Percentiles rank a stretch among this genome's conserved stretches.
These are phyloP conservation scores for Paedocypris sp. DNA, from an alignment of 2,113 vertebrate species.

Conservation along the genomic window DNA sequence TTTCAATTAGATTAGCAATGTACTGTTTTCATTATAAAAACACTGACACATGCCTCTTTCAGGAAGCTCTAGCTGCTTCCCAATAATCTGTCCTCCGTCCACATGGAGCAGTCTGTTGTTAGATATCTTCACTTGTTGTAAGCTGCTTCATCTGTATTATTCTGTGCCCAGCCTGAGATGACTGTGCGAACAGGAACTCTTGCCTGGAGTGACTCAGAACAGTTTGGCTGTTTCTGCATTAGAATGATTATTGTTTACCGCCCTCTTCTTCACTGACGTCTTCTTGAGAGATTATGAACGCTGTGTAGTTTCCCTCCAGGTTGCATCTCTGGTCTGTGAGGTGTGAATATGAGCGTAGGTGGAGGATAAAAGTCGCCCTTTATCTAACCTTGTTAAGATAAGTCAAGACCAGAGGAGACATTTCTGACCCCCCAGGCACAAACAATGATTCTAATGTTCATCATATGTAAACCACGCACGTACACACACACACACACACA, in stretches of 20 bases:
- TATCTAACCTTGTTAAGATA: constrained; percentile 23
- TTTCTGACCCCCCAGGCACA: not conserved
- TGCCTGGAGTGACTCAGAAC: constrained; percentile 9
- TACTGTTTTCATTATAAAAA: not conserved
- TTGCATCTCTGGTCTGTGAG: constrained; percentile 24
- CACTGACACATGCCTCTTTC: not conserved
- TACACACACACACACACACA: no score
- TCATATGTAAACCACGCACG: no score
- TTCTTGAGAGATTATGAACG: constrained; percentile 22
- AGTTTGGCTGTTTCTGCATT: constrained; percentile 17
- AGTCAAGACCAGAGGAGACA: not conserved
- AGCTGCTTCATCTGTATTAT: not conserved
- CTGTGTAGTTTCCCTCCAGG: constrained; percentile 15
- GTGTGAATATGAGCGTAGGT: constrained; percentile 28
- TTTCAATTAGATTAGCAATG: no score
- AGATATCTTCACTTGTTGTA: not conserved
- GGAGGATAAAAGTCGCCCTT: constrained; percentile 1
- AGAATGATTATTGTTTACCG: constrained; percentile 28
- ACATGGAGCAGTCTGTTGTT: not conserved
- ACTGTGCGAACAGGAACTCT: not conserved
- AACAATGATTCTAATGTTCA: no score
- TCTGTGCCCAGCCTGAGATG: not conserved
- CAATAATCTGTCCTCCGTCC: not conserved
- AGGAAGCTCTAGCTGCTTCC: not conserved
- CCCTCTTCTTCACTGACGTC: constrained; percentile 32